Evolutionary conservation across 2,797 vertebrate species (phyloP), one percentile per base, ranked within the genome.

Genomic region (Podarcis siculus): DNA sequence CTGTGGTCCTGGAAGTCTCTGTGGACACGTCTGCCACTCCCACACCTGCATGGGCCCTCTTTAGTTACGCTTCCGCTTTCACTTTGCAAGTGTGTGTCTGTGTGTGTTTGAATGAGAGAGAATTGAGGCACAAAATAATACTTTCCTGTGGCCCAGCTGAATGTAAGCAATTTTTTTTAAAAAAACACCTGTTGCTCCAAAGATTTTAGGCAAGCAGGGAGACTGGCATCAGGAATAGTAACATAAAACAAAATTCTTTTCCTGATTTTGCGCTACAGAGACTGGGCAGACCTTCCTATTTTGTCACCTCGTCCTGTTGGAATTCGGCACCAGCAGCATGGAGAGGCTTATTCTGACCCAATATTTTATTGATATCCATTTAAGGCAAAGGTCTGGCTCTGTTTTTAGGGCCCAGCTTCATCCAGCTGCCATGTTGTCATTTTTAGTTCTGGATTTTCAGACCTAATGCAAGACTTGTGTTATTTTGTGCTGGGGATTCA

Each of bases 401-500:
- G 17, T 19, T 19, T 67, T 82, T 64, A 82, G 8, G 61, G 30
- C 49, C 32, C 17, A 32, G 4, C 21, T 79, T 35, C 81, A 58
- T 39, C 45, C 25, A 55, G 35, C 39, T 17, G n/a, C 45, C 61
- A 10, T 64, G n/a, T 58, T 81, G 15, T 8, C 42, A 27, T 13
- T 30, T 55, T 42, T 6, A 61, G 3, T 61, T 66, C 42, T 71
- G 12, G 13, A 3, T 79, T 45, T 30, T 27, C 58, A 80, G 72
- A 37, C 35, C 49, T 42, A 1, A 19, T 37, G 19, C 27, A n/a
- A 19, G 61, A 35, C 21, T 55, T 55, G 32, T n/a, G 42, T 76
- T 82, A 37, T 89, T 86, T 89, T 89, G 87, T 82, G 84, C 37
- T n/a, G 9, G 55, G 82, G 55, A 87, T 80, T 80, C 81, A 80